Evolutionary conservation across 2,888 invertebrate species (phyloP).

Genomic region (Parasteatoda lunata): DNA sequence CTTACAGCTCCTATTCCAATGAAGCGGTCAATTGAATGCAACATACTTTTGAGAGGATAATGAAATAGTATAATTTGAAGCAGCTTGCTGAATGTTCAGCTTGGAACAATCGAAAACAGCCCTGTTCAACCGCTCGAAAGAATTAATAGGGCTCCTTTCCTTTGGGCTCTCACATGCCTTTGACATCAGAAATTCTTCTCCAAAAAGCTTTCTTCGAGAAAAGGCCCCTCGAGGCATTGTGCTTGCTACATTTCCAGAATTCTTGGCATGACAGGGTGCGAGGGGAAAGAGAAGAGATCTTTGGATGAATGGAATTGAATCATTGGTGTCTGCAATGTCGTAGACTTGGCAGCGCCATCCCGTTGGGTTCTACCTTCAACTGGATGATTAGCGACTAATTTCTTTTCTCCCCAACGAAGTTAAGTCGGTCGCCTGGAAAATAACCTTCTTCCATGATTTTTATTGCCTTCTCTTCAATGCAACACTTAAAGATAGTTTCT

Average conservation of each 20-base stretch:
- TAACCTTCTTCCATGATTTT: conserved; percentile 29
- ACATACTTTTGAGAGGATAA: neutral
- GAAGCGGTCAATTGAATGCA: neutral
- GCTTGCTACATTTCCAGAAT: conserved; percentile 50
- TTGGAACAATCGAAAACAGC: conserved; percentile 22
- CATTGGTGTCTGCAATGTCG: conserved; percentile 37
- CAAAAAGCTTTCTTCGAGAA: conserved; percentile 22
- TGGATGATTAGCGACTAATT: conserved; percentile 58
- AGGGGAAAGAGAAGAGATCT: neutral
- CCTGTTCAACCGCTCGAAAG: conserved; percentile 39
- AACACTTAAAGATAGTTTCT: neutral
- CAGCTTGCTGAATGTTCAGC: conserved; percentile 8
- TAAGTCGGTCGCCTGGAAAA: conserved; percentile 36
- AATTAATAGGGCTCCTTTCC: conserved; percentile 31
- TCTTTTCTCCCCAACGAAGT: conserved; percentile 39
- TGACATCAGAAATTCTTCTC: conserved; percentile 42
- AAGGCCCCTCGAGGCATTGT: conserved; percentile 33
- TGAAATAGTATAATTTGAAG: conserved; percentile 40
- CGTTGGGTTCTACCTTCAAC: conserved; percentile 30
- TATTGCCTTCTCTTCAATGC: neutral
- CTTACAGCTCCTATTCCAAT: neutral
- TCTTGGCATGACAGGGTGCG: conserved; percentile 42
- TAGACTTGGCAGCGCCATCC: conserved; percentile 12
- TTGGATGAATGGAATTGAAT: conserved; percentile 54
- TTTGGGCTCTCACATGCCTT: conserved; percentile 45